These are phyloP conservation scores for Forbesichthys papilliferus DNA, from an alignment of 2,113 vertebrate species.

Conservation along the genomic window DNA sequence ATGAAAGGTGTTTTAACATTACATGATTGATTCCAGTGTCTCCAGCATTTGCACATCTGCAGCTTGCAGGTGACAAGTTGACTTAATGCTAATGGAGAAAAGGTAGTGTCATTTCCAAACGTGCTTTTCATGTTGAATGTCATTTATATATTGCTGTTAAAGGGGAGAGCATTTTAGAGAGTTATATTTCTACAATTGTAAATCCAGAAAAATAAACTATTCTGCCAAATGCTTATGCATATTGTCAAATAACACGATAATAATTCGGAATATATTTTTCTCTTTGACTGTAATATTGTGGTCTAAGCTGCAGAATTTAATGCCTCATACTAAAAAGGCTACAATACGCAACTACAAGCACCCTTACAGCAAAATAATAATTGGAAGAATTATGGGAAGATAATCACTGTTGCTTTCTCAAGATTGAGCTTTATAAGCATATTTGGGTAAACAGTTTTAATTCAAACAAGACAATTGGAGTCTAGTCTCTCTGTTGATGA, in stretches of 20 bases:
- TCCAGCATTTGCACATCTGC: neutral
- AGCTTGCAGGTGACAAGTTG: slow-evolving; percentile 5
- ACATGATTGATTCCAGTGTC: too few species aligned
- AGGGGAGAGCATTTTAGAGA: neutral
- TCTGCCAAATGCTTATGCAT: slow-evolving; percentile 5
- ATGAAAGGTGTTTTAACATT: too few species aligned
- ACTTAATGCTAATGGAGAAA: neutral
- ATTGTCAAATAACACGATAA: neutral
- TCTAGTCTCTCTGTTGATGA: slow-evolving; percentile 12
- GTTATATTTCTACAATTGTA: neutral
- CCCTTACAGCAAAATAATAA: too few species aligned
- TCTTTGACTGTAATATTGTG: neutral
- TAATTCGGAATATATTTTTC: neutral
- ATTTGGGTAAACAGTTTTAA: slow-evolving; percentile 23
- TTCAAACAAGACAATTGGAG: slow-evolving; percentile 43
- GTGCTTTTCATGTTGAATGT: slow-evolving; percentile 17
- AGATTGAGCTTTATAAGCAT: slow-evolving; percentile 29
- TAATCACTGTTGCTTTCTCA: neutral
- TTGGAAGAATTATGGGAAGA: neutral
- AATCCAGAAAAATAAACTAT: neutral
- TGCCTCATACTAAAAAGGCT: slow-evolving; percentile 5
- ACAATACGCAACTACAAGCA: neutral
- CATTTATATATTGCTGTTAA: neutral
- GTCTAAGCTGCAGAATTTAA: neutral
- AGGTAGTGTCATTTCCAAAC: neutral